phyloP scores from a whole-genome alignment of 2,797 vertebrate species.

The Dromococcyx pavoninus region DNA sequence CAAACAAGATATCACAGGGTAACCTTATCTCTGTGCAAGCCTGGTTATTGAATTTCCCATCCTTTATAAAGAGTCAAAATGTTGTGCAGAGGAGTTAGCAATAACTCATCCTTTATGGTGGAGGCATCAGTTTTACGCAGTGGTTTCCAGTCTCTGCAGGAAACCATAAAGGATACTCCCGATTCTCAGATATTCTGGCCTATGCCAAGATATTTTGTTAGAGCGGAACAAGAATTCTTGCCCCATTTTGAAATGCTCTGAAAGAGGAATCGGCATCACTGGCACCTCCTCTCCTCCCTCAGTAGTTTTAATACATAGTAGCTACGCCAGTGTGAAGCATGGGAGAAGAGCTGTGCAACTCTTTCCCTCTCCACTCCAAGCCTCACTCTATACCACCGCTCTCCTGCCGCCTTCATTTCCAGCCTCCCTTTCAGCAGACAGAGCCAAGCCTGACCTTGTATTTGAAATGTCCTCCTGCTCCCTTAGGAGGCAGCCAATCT shows the following conservation, averaged over 20 bases:
- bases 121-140: background rate
- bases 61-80: background rate
- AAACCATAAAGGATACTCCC: background rate
- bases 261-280: accelerated
- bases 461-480: background rate
- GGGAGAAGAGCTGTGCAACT: background rate
- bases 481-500: background rate
- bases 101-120: background rate
- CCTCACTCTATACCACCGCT: background rate
- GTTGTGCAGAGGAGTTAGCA: background rate
- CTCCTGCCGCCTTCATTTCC: background rate
- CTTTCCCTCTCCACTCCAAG: background rate
- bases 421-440: background rate
- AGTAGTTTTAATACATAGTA: background rate
- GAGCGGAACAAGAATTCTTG: background rate
- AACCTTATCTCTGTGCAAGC: slow-evolving; percentile 1
- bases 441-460: background rate
- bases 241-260: background rate
- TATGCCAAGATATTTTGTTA: background rate
- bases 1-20: background rate
- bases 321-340: background rate
- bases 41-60: background rate
- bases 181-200: background rate
- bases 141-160: background rate
- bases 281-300: background rate